Evolutionary conservation across 1,140 invertebrate genomes (phyloP).

Genomic region (Drosophila leontia): DNA sequence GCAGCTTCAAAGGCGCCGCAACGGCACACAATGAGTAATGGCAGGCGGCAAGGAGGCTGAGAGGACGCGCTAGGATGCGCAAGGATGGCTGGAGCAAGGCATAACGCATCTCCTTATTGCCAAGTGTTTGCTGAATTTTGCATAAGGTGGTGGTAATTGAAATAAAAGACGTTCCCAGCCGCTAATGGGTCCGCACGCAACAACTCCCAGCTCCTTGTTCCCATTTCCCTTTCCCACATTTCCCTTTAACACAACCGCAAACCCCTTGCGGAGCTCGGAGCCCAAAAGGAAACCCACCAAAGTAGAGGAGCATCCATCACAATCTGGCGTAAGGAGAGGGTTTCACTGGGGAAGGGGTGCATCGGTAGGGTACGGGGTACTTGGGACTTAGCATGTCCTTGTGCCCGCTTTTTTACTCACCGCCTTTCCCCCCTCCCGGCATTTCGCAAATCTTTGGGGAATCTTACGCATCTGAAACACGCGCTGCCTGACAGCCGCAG

Average conservation of each 20-base stretch:
- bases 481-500: slow-evolving; percentile 57
- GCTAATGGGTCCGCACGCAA: slow-evolving; percentile 60
- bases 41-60: slow-evolving; percentile 6
- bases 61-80: slow-evolving; percentile 22
- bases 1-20: slow-evolving; percentile 35
- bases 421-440: slow-evolving; percentile 22
- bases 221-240: neutral
- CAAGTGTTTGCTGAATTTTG: slow-evolving; percentile 60
- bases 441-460: slow-evolving; percentile 72
- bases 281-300: slow-evolving; percentile 16
- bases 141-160: slow-evolving; percentile 73
- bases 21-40: slow-evolving; percentile 53
- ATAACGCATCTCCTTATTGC: slow-evolving; percentile 42
- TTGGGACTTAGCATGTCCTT: slow-evolving; percentile 37
- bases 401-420: neutral
- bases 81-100: slow-evolving; percentile 32
- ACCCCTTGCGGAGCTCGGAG: slow-evolving; percentile 12
- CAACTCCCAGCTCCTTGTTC: slow-evolving; percentile 10
- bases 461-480: slow-evolving; percentile 75
- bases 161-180: slow-evolving; percentile 69
- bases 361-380: neutral
- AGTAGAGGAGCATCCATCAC: slow-evolving; percentile 48
- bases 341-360: neutral
- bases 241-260: slow-evolving; percentile 22
- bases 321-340: slow-evolving; percentile 33